Conservation (phyloP, 1,140 invertebrate species). For the Eriocheir sinensis region DNA sequence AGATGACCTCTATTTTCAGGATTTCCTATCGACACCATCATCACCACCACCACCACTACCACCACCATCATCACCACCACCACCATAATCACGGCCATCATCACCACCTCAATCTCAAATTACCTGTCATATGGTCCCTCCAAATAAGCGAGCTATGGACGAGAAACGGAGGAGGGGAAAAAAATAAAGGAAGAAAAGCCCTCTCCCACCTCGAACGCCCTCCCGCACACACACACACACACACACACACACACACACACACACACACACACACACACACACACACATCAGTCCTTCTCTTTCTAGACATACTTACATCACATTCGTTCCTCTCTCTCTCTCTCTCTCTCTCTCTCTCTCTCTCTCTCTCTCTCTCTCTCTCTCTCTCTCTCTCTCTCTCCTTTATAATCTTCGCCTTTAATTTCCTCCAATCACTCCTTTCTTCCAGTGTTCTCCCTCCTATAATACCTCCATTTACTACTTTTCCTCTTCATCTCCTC, state of each 20-base stretch:
- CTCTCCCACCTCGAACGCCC: too few species aligned
- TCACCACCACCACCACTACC: not conserved
- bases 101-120: not conserved
- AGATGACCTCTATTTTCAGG: too few species aligned
- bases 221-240: not conserved
- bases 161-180: not conserved
- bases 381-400: not conserved
- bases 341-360: not conserved
- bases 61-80: not conserved
- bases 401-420: too few species aligned
- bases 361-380: too few species aligned
- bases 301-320: too few species aligned
- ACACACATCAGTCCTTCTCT: too few species aligned
- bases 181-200: too few species aligned
- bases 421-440: too few species aligned
- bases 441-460: too few species aligned
- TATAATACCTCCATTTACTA: not conserved
- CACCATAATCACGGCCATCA: not conserved
- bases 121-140: not conserved
- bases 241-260: constrained; percentile 13
- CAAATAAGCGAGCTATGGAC: not conserved
- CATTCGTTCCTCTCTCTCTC: not conserved
- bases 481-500: not conserved
- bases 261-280: not conserved
- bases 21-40: not conserved